phyloP scores from a whole-genome alignment of 2,797 vertebrate species.

The Yasuhikotakia modesta region DNA sequence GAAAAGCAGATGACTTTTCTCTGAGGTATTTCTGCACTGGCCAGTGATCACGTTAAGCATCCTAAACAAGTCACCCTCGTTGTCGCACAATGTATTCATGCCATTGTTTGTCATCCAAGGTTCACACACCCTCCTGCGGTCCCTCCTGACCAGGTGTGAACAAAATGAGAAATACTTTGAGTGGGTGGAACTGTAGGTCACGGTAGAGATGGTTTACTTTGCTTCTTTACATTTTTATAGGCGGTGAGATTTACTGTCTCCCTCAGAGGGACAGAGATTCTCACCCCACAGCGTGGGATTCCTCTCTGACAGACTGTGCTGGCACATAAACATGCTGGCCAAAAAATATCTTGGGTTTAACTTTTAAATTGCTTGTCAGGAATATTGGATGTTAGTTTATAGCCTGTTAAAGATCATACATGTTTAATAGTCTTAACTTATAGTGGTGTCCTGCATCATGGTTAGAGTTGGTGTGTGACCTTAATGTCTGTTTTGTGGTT shows the following conservation, averaged over 20 bases:
- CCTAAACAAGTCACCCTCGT: not conserved
- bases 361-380: not conserved
- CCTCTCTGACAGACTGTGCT: conserved; percentile 23
- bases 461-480: not conserved
- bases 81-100: conserved; percentile 2
- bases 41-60: not conserved
- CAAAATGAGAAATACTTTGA: conserved; percentile 60
- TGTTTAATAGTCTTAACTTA: not conserved
- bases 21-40: not conserved
- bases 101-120: conserved; percentile 16
- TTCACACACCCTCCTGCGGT: conserved; percentile 34
- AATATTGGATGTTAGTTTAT: conserved; percentile 1
- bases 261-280: conserved; percentile 40
- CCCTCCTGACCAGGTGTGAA: conserved; percentile 59
- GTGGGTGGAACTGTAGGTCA: conserved; percentile 54
- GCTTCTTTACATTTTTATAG: conserved; percentile 57
- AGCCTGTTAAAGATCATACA: not conserved
- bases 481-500: conserved; percentile 9
- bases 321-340: conserved; percentile 33
- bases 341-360: not conserved
- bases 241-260: conserved; percentile 62
- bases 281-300: conserved; percentile 4
- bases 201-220: conserved; percentile 60
- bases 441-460: conserved; percentile 1
- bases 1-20: not conserved